A percentile compares a stretch with the other conserved stretches of the same genome.
Conservation (phyloP, 2,888 invertebrate genomes). For the Tholera decimalis region DNA sequence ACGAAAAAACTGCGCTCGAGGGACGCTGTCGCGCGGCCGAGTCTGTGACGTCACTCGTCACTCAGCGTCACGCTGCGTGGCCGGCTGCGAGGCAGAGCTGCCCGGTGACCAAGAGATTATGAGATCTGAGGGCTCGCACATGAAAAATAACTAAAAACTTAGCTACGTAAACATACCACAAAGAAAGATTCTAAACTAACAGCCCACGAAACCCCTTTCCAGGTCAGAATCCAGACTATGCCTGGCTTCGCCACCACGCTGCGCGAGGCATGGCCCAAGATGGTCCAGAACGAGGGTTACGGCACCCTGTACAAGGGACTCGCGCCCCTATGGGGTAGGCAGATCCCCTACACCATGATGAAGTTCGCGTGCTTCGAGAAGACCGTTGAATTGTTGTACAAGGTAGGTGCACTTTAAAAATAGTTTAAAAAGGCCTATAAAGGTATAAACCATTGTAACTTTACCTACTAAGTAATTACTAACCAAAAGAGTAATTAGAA, state of each 20-base stretch:
- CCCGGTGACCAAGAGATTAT: constrained; percentile 74
- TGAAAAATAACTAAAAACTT: too few relatives aligned
- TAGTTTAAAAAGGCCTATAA: too few relatives aligned
- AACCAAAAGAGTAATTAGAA: too few relatives aligned
- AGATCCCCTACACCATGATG: constrained; percentile 99
- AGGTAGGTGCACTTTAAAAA: constrained; percentile 85
- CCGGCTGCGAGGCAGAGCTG: constrained; percentile 45
- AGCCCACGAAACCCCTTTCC: constrained; percentile 8
- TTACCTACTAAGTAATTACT: too few relatives aligned
- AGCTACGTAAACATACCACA: too few relatives aligned
- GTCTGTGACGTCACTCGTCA: constrained; percentile 49
- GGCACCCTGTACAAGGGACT: constrained; percentile 98
- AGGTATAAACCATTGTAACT: too few relatives aligned
- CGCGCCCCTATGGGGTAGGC: constrained; percentile 98
- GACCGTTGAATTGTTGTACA: constrained; percentile 98
- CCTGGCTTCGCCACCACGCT: constrained; percentile 98
- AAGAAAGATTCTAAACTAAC: constrained; percentile 5
- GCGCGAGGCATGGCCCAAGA: constrained; percentile 97
- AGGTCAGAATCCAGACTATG: constrained; percentile 98
- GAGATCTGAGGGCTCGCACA: constrained; percentile 76
- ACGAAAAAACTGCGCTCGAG: constrained; percentile 72
- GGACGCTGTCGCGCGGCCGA: constrained; percentile 46
- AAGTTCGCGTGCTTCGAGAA: constrained; percentile 99
- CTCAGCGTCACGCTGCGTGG: constrained; percentile 65
- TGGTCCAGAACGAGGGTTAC: constrained; percentile 96